Evolutionary conservation across 2,113 vertebrate genomes (phyloP), one percentile per base, ranked within the genome.

Genomic region (Agelaius phoeniceus): DNA sequence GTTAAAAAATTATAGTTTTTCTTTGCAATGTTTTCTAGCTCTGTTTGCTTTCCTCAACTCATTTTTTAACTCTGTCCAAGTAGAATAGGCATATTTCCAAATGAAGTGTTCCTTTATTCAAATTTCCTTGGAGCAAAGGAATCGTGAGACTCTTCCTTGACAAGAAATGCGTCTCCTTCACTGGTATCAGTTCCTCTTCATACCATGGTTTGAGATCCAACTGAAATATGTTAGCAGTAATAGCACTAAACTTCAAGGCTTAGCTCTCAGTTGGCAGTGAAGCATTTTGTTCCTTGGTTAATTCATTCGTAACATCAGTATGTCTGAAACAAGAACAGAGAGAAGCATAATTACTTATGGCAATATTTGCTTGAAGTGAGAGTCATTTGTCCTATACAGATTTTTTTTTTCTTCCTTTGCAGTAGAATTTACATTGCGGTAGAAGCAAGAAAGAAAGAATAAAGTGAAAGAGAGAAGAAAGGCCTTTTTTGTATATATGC

Each of bases 291-390:
- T 95, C 66, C 49, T 95, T 95, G 81, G 57, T 89, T 95, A 95
- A 96, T 95, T 95, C 73, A 94, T 95, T 96, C 6, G 0, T 61
- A 91, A 87, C 91, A 91, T 91, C 80, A 92, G 20, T 58, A 78
- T 49, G 77, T 84, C 80, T 95, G 93, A 94, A 96, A 95, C 13
- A 93, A 89, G 96, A 96, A 94, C 73, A 87, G 84, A 91, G 80
- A 92, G 77, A 81, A 68, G 31, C 35, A 48, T 92, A 94, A 96
- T 96, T 87, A 94, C 87, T 94, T 72, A 57, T 68, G 86, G 91
- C 93, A 94, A 93, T 94, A 87, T 95, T 96, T 95, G 89, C 87
- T 87, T 91, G 84, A 94, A 91, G 83, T 82, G 84, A 87, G 87
- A 94, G 68, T 89, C 81, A 96, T 81, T 94, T 75, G 49, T 91